Evolutionary conservation across 2,888 invertebrate species (phyloP).

Genomic region (Callyntrura guangdongensis): DNA sequence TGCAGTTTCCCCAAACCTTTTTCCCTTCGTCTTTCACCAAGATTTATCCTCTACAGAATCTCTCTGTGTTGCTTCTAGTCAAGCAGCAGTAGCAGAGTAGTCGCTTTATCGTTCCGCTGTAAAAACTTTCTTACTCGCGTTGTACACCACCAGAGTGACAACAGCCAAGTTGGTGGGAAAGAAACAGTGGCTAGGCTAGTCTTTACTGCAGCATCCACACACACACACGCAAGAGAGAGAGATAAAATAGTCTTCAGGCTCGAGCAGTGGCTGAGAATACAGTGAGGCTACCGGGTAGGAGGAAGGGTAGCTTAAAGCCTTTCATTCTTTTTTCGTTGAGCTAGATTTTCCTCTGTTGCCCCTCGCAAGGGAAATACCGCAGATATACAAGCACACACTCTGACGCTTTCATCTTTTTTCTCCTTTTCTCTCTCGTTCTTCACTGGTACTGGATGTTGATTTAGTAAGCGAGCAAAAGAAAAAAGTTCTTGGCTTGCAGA

Average conservation of each 20-base stretch:
- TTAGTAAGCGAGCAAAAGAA: neutral
- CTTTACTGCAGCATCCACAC: no score
- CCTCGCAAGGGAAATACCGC: slow-evolving; percentile 4
- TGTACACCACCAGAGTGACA: no score
- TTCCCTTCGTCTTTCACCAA: slow-evolving; percentile 8
- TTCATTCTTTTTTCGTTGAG: slow-evolving; percentile 57
- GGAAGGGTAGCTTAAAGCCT: slow-evolving; percentile 69
- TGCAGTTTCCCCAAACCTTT: slow-evolving; percentile 58
- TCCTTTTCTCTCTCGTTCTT: neutral
- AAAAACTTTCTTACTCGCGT: no score
- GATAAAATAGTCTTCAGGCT: slow-evolving; percentile 52
- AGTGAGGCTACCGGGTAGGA: slow-evolving; percentile 52
- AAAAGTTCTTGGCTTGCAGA: neutral
- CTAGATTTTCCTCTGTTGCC: slow-evolving; percentile 9
- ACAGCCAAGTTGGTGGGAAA: no score
- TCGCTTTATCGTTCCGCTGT: no score
- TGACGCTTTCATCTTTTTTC: neutral
- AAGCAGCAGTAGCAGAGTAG: no score
- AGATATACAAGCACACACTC: slow-evolving; percentile 4
- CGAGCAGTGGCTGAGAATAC: slow-evolving; percentile 59
- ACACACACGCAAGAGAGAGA: neutral
- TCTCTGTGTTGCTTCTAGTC: no score
- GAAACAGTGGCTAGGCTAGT: no score
- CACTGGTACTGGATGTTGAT: neutral
- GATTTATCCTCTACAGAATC: no score